A percentile compares a stretch with the other conserved stretches of the same genome.
phyloP scores from a whole-genome alignment of 1,140 invertebrate species.

The Gryon sp. region DNA sequence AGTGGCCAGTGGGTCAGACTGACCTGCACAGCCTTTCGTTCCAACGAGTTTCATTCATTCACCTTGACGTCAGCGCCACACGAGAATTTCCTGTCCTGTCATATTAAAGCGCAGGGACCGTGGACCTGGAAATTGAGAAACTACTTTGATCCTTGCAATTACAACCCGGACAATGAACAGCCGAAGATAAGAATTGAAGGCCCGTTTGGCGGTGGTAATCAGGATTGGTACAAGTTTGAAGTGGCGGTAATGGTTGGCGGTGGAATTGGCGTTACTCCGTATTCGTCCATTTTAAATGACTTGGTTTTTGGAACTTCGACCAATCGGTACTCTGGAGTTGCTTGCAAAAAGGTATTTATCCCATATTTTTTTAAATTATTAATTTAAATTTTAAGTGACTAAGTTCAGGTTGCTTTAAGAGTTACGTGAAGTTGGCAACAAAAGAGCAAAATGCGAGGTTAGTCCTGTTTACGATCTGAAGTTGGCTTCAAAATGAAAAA shows the following conservation, averaged over 20 bases:
- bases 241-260: constrained; percentile 99
- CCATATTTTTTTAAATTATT: too few relatives aligned
- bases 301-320: constrained; percentile 97
- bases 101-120: constrained; percentile 98
- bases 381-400: too few relatives aligned
- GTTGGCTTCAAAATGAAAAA: too few relatives aligned
- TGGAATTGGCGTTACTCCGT: constrained; percentile 99
- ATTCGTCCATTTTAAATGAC: constrained; percentile 99
- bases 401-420: too few relatives aligned
- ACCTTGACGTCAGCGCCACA: constrained; percentile 99
- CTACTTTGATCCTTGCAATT: constrained; percentile 97
- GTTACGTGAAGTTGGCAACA: too few relatives aligned
- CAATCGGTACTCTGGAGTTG: constrained; percentile 95
- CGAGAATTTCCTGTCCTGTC: constrained; percentile 97
- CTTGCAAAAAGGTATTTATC: constrained; percentile 91
- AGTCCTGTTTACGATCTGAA: too few relatives aligned
- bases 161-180: constrained; percentile 90
- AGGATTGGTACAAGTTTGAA: constrained; percentile 99
- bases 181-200: constrained; percentile 96
- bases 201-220: constrained; percentile 99
- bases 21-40: constrained; percentile 94
- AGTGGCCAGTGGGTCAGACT: constrained; percentile 94
- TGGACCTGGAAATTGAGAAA: constrained; percentile 99
- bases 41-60: constrained; percentile 98
- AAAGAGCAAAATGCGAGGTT: too few relatives aligned